phyloP scores from a whole-genome alignment of 2,113 vertebrate genomes.

The Halcyon malimbica region DNA sequence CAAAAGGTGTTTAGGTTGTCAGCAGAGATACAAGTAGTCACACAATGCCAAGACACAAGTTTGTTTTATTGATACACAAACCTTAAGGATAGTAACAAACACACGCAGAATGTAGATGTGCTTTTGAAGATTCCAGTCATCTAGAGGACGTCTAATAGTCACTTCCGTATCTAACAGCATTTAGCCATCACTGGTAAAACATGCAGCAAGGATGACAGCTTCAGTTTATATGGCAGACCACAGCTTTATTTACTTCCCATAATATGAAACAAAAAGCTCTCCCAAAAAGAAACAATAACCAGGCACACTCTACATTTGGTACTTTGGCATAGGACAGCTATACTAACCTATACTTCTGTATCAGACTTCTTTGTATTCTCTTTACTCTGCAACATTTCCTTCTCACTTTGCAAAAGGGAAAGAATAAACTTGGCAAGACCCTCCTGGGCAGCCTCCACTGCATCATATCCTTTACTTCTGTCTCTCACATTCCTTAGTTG shows the following conservation, averaged over 20 bases:
- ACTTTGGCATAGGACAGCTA: not conserved
- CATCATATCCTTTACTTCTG: not conserved
- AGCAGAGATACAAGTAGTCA: not conserved
- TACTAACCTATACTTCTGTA: not conserved
- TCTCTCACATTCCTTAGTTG: not conserved
- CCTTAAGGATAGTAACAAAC: not conserved
- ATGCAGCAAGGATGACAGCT: not conserved
- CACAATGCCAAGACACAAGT: not conserved
- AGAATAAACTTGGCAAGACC: not conserved
- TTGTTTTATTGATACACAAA: not conserved
- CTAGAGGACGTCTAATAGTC: not conserved
- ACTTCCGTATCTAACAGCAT: not conserved
- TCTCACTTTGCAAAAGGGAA: not conserved
- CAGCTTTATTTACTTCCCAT: not conserved
- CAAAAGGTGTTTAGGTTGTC: not conserved
- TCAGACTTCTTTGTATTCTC: not conserved
- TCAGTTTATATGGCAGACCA: not conserved
- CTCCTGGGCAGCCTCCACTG: not conserved
- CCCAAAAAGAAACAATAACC: not conserved
- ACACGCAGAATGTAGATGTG: accelerated
- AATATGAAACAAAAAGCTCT: not conserved
- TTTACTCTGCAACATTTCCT: not conserved
- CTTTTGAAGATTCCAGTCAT: not conserved
- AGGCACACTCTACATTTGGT: not conserved
- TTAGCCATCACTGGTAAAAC: not conserved